Conservation (phyloP, 1,140 invertebrate genomes). For the Drosophila insularis region DNA sequence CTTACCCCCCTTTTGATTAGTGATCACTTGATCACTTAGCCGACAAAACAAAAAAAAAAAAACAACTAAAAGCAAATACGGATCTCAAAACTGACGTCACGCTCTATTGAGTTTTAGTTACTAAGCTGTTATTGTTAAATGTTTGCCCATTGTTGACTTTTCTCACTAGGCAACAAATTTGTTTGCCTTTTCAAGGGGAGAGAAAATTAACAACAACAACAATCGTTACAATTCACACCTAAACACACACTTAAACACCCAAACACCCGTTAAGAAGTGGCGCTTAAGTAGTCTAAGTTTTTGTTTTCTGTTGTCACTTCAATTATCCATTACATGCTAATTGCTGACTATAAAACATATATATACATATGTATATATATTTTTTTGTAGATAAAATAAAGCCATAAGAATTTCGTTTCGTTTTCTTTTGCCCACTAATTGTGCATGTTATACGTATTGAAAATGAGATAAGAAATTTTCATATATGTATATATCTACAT, state of each 20-base stretch:
- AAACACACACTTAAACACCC: slow-evolving; percentile 7
- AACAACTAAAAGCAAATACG: slow-evolving; percentile 32
- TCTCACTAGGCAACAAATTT: slow-evolving; percentile 6
- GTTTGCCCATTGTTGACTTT: not conserved
- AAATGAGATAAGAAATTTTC: not conserved
- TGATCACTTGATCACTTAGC: slow-evolving; percentile 4
- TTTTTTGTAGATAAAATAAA: slow-evolving; percentile 5
- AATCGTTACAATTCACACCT: slow-evolving; percentile 55
- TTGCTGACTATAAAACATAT: slow-evolving; percentile 33
- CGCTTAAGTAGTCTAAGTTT: slow-evolving; percentile 38
- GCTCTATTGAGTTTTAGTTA: slow-evolving; percentile 6
- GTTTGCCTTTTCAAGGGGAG: slow-evolving; percentile 10
- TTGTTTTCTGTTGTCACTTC: slow-evolving; percentile 47
- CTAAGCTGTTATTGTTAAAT: not conserved
- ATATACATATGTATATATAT: slow-evolving; percentile 2
- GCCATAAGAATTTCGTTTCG: slow-evolving; percentile 1
- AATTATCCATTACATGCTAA: slow-evolving; percentile 59
- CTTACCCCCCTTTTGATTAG: not conserved
- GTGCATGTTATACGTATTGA: not conserved
- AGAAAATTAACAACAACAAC: slow-evolving; percentile 25
- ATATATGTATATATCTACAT: not conserved
- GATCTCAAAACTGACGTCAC: slow-evolving; percentile 48
- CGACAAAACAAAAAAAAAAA: not conserved
- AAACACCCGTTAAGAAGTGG: slow-evolving; percentile 47
- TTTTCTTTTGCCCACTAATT: not conserved